Percentiles rank a stretch among this genome's conserved stretches.
Evolutionary conservation across 23 tunicate genomes (phyloP).

Genomic region (Trididemnum clinides): DNA sequence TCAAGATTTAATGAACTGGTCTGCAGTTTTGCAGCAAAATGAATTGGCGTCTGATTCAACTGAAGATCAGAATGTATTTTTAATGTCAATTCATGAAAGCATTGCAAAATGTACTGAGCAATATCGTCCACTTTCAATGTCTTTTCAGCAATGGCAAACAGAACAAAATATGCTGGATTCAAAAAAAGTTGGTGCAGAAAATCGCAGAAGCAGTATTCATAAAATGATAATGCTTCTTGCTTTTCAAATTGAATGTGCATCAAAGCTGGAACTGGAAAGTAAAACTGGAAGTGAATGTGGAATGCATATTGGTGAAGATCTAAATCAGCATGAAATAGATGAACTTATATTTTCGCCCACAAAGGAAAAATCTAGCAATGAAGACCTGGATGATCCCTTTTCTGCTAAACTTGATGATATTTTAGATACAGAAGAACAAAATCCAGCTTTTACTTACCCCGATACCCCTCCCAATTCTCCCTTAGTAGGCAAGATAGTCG

Average conservation of each 20-base stretch:
- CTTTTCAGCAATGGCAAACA: constrained; percentile 32
- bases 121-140: constrained; percentile 29
- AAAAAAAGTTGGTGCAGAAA: not conserved
- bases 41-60: not conserved
- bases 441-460: not conserved
- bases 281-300: not conserved
- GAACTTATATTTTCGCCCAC: not conserved
- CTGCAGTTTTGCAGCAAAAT: not conserved
- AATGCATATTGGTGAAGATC: not conserved
- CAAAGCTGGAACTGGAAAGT: not conserved
- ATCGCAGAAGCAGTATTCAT: not conserved
- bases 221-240: not conserved
- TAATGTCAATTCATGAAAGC: constrained; percentile 14
- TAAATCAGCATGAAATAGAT: not conserved
- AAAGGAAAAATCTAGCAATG: not conserved
- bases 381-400: constrained; percentile 44
- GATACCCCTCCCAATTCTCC: constrained; percentile 2
- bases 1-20: constrained; percentile 46
- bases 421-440: constrained; percentile 14
- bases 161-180: not conserved
- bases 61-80: not conserved
- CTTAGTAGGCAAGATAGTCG: not conserved
- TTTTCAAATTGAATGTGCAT: not conserved
- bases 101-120: not conserved
- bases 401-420: constrained; percentile 55